Evolutionary conservation across 2,113 vertebrate species (phyloP).

Genomic region (Boulengeromyrus knoepffleri): DNA sequence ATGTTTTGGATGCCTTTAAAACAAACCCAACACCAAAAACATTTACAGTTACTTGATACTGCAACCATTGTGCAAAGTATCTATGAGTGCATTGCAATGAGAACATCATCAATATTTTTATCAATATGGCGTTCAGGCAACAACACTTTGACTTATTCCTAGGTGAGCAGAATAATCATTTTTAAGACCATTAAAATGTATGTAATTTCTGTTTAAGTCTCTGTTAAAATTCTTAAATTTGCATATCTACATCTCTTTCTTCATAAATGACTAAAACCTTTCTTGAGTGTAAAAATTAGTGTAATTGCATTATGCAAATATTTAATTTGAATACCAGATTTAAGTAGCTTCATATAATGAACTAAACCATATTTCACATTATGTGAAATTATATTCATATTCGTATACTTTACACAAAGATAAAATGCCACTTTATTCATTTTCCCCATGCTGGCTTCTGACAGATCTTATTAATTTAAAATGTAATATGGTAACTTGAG

Average conservation of each 20-base stretch:
- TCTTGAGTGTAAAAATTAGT: not conserved
- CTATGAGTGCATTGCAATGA: not conserved
- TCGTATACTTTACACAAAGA: slow-evolving; percentile 33
- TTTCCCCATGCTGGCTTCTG: not conserved
- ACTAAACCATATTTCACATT: not conserved
- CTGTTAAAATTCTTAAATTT: not conserved
- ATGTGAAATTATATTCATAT: not conserved
- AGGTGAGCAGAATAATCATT: not conserved
- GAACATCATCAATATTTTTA: not conserved
- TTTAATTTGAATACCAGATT: slow-evolving; percentile 4
- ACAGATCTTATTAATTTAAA: slow-evolving; percentile 1
- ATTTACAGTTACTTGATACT: not conserved
- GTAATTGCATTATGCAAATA: slow-evolving; percentile 8
- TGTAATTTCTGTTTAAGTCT: not conserved
- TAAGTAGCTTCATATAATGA: not conserved
- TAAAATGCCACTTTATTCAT: not conserved
- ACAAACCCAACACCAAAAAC: not conserved
- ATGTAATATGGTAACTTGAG: not conserved
- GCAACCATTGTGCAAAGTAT: not conserved
- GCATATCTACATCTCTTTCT: not conserved
- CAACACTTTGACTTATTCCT: slow-evolving; percentile 46
- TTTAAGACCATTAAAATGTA: not conserved
- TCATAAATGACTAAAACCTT: not conserved
- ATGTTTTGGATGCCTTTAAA: not conserved
- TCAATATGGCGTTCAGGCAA: slow-evolving; percentile 57